phyloP scores from a whole-genome alignment of 2,888 invertebrate genomes.

The Drosophila anomalipes region DNA sequence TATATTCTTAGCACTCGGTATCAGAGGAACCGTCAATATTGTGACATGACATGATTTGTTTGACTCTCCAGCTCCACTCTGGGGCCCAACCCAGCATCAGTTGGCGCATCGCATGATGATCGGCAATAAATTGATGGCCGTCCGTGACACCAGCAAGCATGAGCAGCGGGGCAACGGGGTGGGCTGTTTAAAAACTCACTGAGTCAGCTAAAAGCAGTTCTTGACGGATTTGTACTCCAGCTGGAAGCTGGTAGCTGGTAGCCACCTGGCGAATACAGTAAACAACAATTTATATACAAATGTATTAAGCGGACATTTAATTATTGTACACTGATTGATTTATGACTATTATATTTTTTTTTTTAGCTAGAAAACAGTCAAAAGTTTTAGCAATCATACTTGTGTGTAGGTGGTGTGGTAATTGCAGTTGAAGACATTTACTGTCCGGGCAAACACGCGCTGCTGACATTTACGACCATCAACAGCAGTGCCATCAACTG shows the following conservation, averaged over 20 bases:
- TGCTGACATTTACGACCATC: conserved; percentile 83
- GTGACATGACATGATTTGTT: conserved; percentile 76
- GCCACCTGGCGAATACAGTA: conserved; percentile 39
- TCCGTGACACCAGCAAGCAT: conserved; percentile 28
- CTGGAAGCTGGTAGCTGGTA: conserved; percentile 13
- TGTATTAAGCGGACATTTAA: conserved; percentile 51
- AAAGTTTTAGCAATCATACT: conserved; percentile 15
- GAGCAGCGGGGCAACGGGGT: background rate
- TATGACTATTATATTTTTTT: conserved; percentile 42
- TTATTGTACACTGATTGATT: conserved; percentile 64
- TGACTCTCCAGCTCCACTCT: conserved; percentile 30
- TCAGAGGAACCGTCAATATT: conserved; percentile 71
- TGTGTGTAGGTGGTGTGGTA: conserved; percentile 47
- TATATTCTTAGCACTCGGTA: conserved; percentile 58
- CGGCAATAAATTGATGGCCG: conserved; percentile 74
- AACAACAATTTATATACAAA: conserved; percentile 19
- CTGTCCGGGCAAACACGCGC: conserved; percentile 70
- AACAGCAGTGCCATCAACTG: conserved; percentile 59
- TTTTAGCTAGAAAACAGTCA: conserved; percentile 38
- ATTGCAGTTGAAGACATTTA: conserved; percentile 83
- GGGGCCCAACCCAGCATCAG: conserved; percentile 31
- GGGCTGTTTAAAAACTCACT: conserved; percentile 37
- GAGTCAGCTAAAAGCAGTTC: conserved; percentile 75
- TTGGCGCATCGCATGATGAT: conserved; percentile 74
- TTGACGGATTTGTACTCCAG: conserved; percentile 46